These are phyloP conservation scores for Tromatobia lineatoria DNA, from an alignment of 2,888 invertebrate species.

Conservation along the genomic window DNA sequence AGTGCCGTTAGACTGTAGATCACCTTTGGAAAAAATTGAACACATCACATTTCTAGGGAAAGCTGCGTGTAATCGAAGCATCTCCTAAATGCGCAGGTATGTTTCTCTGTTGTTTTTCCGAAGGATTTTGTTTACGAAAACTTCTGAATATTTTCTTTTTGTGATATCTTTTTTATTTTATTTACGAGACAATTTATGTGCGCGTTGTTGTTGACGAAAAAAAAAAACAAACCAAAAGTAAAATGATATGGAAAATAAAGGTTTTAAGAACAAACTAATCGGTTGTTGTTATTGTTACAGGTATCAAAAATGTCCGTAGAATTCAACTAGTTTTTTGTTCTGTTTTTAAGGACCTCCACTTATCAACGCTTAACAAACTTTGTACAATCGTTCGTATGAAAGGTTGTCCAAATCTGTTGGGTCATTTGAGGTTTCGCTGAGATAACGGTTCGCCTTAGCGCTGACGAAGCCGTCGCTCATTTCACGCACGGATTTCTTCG, in stretches of 20 bases:
- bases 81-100: slow-evolving; percentile 52
- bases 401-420: slow-evolving; percentile 27
- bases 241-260: neutral
- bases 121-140: slow-evolving; percentile 37
- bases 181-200: slow-evolving; percentile 40
- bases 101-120: slow-evolving; percentile 7
- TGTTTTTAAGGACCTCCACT: slow-evolving; percentile 43
- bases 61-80: slow-evolving; percentile 52
- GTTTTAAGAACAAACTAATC: slow-evolving; percentile 6
- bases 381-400: slow-evolving; percentile 63
- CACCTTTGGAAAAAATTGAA: slow-evolving; percentile 64
- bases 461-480: neutral
- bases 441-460: neutral
- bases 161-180: slow-evolving; percentile 13
- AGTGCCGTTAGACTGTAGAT: slow-evolving; percentile 68
- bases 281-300: slow-evolving; percentile 51
- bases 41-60: slow-evolving; percentile 61
- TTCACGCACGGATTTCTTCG: slow-evolving; percentile 15
- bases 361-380: slow-evolving; percentile 64
- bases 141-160: slow-evolving; percentile 8
- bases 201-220: slow-evolving; percentile 39
- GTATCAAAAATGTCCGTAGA: slow-evolving; percentile 67
- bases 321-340: slow-evolving; percentile 60
- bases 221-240: neutral
- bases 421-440: slow-evolving; percentile 20